Conservation (phyloP, 2,797 vertebrate genomes). For the Trematomus bernacchii region DNA sequence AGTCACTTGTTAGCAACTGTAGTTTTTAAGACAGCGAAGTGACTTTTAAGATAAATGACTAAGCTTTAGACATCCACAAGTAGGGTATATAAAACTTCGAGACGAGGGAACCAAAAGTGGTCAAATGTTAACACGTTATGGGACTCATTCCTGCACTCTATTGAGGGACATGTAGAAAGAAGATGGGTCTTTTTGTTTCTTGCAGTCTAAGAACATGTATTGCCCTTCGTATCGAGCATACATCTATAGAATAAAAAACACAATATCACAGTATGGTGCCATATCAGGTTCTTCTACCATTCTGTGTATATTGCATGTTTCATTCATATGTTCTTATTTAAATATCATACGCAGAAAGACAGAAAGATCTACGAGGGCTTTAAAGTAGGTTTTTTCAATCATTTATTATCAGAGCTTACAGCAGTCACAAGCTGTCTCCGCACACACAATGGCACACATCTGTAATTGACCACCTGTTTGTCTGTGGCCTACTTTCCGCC, state of each 20-base stretch:
- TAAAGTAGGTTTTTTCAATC: slow-evolving; percentile 10
- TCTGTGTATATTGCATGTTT: neutral
- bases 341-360: neutral
- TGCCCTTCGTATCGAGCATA: neutral
- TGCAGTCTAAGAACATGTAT: neutral
- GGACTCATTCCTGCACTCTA: too few species aligned
- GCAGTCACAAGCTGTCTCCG: slow-evolving; percentile 19
- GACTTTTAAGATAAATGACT: too few species aligned
- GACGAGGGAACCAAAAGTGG: too few species aligned
- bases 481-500: slow-evolving; percentile 64
- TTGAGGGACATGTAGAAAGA: neutral
- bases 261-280: neutral
- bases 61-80: too few species aligned
- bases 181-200: neutral
- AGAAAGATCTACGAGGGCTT: slow-evolving; percentile 10
- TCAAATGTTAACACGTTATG: too few species aligned
- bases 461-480: slow-evolving; percentile 77
- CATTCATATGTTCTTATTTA: slow-evolving; percentile 6
- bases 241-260: neutral
- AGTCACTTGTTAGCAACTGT: too few species aligned
- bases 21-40: too few species aligned
- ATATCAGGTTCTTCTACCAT: too few species aligned
- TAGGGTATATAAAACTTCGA: too few species aligned
- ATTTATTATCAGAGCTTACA: slow-evolving; percentile 44
- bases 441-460: slow-evolving; percentile 37